Conservation (phyloP, 2,113 vertebrate genomes). For the Gallinago undulata region DNA sequence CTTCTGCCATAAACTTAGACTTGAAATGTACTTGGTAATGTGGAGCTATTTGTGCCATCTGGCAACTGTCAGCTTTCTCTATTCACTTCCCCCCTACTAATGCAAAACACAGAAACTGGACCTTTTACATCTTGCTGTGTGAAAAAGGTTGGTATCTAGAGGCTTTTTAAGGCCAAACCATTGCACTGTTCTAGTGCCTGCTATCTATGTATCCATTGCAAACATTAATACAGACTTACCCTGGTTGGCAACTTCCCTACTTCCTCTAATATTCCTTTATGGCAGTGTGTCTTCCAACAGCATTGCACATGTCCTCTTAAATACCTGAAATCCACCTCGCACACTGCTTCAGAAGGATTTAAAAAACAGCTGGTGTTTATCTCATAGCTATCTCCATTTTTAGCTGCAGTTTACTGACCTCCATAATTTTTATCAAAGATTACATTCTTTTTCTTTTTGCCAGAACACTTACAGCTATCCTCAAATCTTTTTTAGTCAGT, state of each 20-base stretch:
- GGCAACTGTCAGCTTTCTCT: constrained; percentile 67
- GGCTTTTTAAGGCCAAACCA: constrained; percentile 46
- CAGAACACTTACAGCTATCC: constrained; percentile 26
- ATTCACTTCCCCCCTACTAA: constrained; percentile 58
- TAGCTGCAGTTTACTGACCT: constrained; percentile 59
- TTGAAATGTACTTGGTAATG: constrained; percentile 55
- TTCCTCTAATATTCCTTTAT: not conserved
- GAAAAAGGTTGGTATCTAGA: constrained; percentile 43
- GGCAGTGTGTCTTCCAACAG: constrained; percentile 6
- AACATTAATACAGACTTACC: constrained; percentile 1
- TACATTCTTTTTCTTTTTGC: not conserved
- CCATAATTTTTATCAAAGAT: constrained; percentile 23
- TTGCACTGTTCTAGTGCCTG: constrained; percentile 11
- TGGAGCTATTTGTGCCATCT: constrained; percentile 67
- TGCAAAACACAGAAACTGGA: constrained; percentile 64
- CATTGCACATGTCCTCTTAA: constrained; percentile 15
- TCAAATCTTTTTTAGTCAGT: constrained; percentile 1
- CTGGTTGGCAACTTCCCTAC: not conserved
- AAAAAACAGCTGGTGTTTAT: constrained; percentile 65
- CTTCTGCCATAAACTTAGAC: constrained; percentile 56
- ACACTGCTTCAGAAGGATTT: constrained; percentile 14
- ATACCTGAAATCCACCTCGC: constrained; percentile 37
- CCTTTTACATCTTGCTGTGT: constrained; percentile 15
- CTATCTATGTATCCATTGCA: not conserved
- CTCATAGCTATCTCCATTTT: constrained; percentile 40